A percentile compares a stretch with the other conserved stretches of the same genome.
Conservation (phyloP, 2,888 invertebrate species). For the Balanococcus diminutus region DNA sequence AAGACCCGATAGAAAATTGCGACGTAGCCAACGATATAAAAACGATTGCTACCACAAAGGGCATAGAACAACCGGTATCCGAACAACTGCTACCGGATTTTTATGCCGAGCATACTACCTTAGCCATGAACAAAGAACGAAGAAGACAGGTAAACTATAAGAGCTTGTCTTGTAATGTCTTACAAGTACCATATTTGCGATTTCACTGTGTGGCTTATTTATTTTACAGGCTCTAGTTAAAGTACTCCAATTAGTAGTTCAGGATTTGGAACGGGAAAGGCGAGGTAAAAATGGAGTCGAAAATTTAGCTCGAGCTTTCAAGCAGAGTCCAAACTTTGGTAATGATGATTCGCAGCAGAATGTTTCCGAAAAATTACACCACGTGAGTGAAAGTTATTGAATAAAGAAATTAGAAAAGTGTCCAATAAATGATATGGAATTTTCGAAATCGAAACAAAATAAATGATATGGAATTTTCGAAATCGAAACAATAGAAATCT, state of each 20-base stretch:
- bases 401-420: neutral
- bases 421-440: neutral
- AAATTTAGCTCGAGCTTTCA: constrained; percentile 85
- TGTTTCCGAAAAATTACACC: constrained; percentile 88
- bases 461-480: too few relatives aligned
- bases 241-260: constrained; percentile 81
- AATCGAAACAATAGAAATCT: too few relatives aligned
- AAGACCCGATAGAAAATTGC: constrained; percentile 69
- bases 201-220: constrained; percentile 9
- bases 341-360: constrained; percentile 89
- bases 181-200: neutral
- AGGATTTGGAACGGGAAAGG: constrained; percentile 86
- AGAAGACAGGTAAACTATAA: constrained; percentile 74
- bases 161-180: neutral
- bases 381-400: constrained; percentile 67
- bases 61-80: constrained; percentile 71
- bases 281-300: constrained; percentile 89
- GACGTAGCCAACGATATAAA: constrained; percentile 69
- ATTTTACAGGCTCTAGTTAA: constrained; percentile 74
- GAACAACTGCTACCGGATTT: constrained; percentile 92
- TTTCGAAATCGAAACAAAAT: too few relatives aligned
- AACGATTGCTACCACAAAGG: constrained; percentile 69
- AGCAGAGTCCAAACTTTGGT: constrained; percentile 83
- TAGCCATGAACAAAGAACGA: constrained; percentile 90
- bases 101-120: constrained; percentile 91